These are phyloP conservation scores for Cichlasoma orientale DNA, from an alignment of 2,797 vertebrate species.

Conservation along the genomic window DNA sequence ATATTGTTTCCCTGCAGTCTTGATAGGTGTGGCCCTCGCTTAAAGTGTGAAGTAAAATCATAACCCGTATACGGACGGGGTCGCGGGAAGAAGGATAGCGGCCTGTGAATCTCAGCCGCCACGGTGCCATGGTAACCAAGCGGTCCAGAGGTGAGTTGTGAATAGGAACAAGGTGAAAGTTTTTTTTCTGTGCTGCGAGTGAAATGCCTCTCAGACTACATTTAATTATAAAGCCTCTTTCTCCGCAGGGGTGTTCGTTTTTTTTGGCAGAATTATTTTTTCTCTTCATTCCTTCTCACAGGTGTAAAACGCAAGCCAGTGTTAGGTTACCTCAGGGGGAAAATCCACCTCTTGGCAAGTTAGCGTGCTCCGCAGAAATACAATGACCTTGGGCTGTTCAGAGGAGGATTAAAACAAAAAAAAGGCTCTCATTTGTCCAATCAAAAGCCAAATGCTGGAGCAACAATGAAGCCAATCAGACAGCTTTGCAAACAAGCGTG, in stretches of 20 bases:
- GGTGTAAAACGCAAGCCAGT: constrained; percentile 12
- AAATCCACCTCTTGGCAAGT: constrained; percentile 8
- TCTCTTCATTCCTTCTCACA: constrained; percentile 7
- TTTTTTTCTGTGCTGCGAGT: background rate
- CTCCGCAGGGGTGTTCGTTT: constrained; percentile 14
- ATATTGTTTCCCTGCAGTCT: background rate
- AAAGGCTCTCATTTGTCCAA: background rate
- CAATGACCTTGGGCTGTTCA: constrained; percentile 21
- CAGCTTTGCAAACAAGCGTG: constrained; percentile 4
- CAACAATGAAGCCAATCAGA: background rate
- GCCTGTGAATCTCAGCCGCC: constrained; percentile 14
- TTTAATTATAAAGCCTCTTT: constrained; percentile 27
- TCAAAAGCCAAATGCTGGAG: background rate
- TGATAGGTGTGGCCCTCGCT: background rate
- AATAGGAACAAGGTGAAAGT: constrained; percentile 25
- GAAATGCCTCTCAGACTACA: constrained; percentile 4
- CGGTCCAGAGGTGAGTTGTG: constrained; percentile 24
- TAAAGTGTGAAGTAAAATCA: constrained; percentile 10
- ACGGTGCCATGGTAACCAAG: constrained; percentile 50
- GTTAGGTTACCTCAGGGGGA: background rate
- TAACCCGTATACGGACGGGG: background rate
- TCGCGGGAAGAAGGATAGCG: background rate
- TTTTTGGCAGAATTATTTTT: constrained; percentile 15
- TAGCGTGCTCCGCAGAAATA: background rate
- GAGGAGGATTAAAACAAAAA: background rate